Base-by-base conservation (phyloP, 2,797 vertebrate species). In the Bradypodion ventrale region DNA sequence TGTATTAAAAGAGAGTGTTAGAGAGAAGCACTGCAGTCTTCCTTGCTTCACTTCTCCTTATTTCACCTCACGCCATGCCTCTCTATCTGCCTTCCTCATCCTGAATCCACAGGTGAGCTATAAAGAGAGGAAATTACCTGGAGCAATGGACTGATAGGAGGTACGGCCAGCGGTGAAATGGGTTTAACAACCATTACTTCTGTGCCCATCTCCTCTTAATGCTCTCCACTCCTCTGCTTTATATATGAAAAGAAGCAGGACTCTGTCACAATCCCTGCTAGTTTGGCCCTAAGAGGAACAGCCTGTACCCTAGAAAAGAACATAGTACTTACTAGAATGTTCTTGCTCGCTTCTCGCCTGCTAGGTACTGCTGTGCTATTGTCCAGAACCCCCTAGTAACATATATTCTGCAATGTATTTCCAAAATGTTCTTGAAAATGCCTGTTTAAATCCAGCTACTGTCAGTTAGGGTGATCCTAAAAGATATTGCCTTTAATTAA, bases 401-500 rank as follows among this genome's bases (percentile, higher is more conserved):
- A 6, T n/a, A 84, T 21, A 7, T 32, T 12, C 32, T 40, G 27
- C 35, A 5, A 0, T 7, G 37, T 21, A 84, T 62, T 25, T 89
- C 37, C 0, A 0, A 72, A 75, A 32, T 63, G 32, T 63, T 86
- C 42, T 32, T 19, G n/a, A 85, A 84, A 49, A 27, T 0, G 0
- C 35, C 32, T 84, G 0, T 44, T 0, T 0, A 74, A 82, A 79
- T 0, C 0, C 49, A 74, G 32, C 7, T 37, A 10, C 32, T 46
- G 37, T 27, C 10, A 60, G 70, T 60, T 59, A 16, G 35, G 76
- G 37, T 65, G 13, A 7, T 46, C 63, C 65, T 56, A 78, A 52
- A 83, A 89, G 44, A 69, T 46, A 44, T 80, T 85, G 15, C 69
- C 21, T 62, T 75, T 79, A 66, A 70, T 37, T 78, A 81, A 81